Evolutionary conservation across 2,888 invertebrate species (phyloP).

Genomic region (Epinotia demarniana): DNA sequence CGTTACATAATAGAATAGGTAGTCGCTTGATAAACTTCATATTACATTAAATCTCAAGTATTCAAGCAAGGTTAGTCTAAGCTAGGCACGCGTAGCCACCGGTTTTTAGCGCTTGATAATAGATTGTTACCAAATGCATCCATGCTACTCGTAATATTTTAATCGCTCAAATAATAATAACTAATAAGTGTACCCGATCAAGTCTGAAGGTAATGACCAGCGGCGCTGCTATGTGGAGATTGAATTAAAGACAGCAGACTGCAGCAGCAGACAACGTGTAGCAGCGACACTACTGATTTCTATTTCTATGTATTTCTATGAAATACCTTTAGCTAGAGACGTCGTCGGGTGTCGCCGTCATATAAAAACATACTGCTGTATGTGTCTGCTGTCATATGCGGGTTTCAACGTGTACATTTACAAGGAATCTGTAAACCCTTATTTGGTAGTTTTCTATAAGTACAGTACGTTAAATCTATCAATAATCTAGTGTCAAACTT

Average conservation of each 20-base stretch:
- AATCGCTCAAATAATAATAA: not conserved
- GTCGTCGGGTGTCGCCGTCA: too few relatives aligned
- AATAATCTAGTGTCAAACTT: not conserved
- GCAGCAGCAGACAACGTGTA: too few relatives aligned
- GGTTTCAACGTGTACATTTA: not conserved
- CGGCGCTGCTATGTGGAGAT: not conserved
- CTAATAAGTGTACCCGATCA: not conserved
- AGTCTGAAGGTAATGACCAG: not conserved
- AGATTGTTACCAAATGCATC: not conserved
- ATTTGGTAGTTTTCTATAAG: too few relatives aligned
- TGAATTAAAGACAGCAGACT: too few relatives aligned
- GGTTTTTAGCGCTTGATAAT: too few relatives aligned
- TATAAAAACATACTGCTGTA: too few relatives aligned
- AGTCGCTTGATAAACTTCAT: not conserved
- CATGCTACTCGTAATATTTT: not conserved
- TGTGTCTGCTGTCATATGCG: too few relatives aligned
- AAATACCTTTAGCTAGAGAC: too few relatives aligned
- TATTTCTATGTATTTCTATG: too few relatives aligned
- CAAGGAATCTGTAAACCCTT: not conserved
- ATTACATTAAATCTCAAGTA: not conserved
- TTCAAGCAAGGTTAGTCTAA: not conserved
- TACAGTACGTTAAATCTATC: too few relatives aligned
- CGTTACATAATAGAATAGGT: not conserved
- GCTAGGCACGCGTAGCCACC: too few relatives aligned
- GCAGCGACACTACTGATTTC: too few relatives aligned